Percentiles rank a stretch among this genome's conserved stretches.
Conservation (phyloP, 2,113 vertebrate genomes). For the Heterochromis multidens region DNA sequence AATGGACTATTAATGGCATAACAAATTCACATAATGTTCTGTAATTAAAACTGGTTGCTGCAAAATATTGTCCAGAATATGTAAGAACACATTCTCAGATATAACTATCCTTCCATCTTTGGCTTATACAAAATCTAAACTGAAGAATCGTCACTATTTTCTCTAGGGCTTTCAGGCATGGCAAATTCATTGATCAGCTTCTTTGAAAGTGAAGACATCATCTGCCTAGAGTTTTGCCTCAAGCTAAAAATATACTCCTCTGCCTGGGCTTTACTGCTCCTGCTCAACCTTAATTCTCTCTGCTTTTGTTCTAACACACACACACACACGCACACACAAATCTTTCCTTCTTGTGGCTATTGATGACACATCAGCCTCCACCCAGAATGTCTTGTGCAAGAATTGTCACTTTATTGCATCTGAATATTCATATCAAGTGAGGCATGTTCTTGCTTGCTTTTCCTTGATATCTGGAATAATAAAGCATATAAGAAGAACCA, state of each 20-base stretch:
- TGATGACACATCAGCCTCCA: background rate
- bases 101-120: background rate
- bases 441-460: background rate
- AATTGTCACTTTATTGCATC: slow-evolving; percentile 19
- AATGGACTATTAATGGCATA: background rate
- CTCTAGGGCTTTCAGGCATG: background rate
- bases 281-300: background rate
- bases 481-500: background rate
- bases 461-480: background rate
- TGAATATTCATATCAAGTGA: background rate
- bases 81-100: background rate
- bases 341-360: slow-evolving; percentile 10
- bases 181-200: background rate
- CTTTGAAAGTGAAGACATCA: slow-evolving; percentile 2
- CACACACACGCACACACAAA: fast-evolving
- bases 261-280: background rate
- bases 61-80: background rate
- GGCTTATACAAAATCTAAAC: background rate
- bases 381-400: background rate
- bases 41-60: background rate
- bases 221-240: background rate
- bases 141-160: background rate
- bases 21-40: background rate
- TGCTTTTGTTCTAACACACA: background rate
- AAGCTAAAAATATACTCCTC: slow-evolving; percentile 34